Percentiles rank a stretch among this genome's conserved stretches.
These are phyloP conservation scores for Euschistus heros DNA, from an alignment of 1,140 invertebrate species.

Conservation along the genomic window DNA sequence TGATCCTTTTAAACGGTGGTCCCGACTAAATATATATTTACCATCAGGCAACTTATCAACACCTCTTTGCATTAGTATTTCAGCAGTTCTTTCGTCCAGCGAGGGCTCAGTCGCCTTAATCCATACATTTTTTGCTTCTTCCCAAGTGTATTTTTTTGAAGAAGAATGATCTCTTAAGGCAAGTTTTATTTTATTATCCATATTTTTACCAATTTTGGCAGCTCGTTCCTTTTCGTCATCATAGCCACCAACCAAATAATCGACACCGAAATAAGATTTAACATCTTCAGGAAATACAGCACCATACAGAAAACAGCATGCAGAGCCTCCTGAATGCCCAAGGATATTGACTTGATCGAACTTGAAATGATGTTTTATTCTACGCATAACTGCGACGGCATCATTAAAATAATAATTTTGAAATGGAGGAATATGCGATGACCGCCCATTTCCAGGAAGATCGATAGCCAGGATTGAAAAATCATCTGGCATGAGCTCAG, in stretches of 20 bases:
- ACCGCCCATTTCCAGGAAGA: conserved; percentile 70
- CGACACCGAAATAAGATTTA: conserved; percentile 23
- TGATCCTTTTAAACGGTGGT: conserved; percentile 46
- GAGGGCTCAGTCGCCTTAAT: conserved; percentile 56
- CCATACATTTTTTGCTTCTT: conserved; percentile 32
- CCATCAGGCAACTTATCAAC: conserved; percentile 41
- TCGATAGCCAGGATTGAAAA: conserved; percentile 60
- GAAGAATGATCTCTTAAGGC: conserved; percentile 37
- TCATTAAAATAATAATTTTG: conserved; percentile 70
- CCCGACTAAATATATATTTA: conserved; percentile 53
- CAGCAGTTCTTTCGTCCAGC: conserved; percentile 50
- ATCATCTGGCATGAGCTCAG: conserved; percentile 51
- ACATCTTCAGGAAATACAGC: conserved; percentile 62
- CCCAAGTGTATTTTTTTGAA: conserved; percentile 20
- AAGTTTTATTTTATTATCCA: conserved; percentile 56
- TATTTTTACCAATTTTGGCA: conserved; percentile 51
- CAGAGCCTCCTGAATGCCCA: conserved; percentile 71
- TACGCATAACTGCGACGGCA: conserved; percentile 49
- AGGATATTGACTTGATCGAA: conserved; percentile 66
- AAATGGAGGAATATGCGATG: conserved; percentile 58
- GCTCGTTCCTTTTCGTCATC: conserved; percentile 53
- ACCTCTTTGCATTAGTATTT: conserved; percentile 59
- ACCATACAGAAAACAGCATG: conserved; percentile 66
- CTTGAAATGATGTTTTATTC: conserved; percentile 62
- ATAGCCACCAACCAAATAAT: conserved; percentile 37